These are phyloP conservation scores for Gallinago stenura DNA, from an alignment of 2,797 vertebrate species.

Conservation along the genomic window DNA sequence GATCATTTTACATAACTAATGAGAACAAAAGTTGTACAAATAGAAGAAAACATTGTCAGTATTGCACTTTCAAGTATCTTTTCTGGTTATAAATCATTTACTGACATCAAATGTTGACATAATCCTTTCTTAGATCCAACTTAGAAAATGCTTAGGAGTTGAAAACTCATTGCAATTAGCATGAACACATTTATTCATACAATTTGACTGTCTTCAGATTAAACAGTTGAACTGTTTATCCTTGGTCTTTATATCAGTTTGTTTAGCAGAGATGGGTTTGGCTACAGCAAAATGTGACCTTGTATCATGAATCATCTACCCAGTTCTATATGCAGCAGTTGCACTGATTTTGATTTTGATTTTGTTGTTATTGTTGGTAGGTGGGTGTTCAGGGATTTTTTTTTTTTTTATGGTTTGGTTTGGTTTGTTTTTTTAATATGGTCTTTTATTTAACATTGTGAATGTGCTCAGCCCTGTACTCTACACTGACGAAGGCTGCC, in stretches of 20 bases:
- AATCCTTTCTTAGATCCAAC: not conserved
- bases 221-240: constrained; percentile 5
- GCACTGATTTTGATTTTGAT: not conserved
- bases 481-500: not conserved
- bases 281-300: not conserved
- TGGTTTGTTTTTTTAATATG: not conserved
- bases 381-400: not conserved
- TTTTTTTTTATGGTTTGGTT: not conserved
- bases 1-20: not conserved
- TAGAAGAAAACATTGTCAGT: not conserved
- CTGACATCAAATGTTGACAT: not conserved
- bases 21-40: not conserved
- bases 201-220: constrained; percentile 6
- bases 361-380: not conserved
- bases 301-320: not conserved
- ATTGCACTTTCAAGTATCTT: not conserved
- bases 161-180: not conserved
- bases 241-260: not conserved
- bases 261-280: not conserved
- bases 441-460: not conserved
- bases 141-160: not conserved
- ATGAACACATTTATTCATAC: not conserved
- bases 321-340: not conserved
- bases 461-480: not conserved
- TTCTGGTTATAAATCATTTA: constrained; percentile 13